phyloP scores from a whole-genome alignment of 2,113 vertebrate species.

The Gymnorhina tibicen region DNA sequence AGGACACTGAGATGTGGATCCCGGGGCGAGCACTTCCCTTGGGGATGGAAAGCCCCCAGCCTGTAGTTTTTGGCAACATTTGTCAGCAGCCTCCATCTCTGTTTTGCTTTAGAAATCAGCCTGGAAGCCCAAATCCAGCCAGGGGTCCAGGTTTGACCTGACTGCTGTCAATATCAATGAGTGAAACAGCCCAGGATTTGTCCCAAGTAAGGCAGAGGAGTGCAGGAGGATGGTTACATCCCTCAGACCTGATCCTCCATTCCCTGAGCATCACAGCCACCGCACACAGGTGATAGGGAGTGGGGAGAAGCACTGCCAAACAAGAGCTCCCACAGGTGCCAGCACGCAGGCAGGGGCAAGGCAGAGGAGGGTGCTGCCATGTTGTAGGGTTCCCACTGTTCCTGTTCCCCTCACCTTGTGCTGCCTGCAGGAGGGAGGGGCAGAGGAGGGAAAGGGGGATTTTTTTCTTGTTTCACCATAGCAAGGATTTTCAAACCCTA shows the following conservation, averaged over 20 bases:
- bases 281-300: background rate
- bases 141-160: background rate
- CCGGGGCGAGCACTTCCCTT: fast-evolving
- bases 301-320: background rate
- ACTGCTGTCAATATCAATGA: background rate
- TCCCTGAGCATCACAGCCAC: background rate
- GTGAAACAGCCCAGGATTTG: background rate
- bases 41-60: background rate
- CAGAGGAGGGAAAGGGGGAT: background rate
- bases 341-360: background rate
- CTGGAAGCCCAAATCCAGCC: background rate
- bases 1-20: background rate
- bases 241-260: background rate
- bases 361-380: background rate
- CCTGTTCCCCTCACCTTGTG: background rate
- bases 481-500: slow-evolving; percentile 56
- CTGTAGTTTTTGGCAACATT: background rate
- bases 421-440: background rate
- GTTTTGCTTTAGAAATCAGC: background rate
- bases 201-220: background rate
- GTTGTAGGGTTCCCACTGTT: background rate
- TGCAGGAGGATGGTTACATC: background rate
- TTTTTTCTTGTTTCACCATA: slow-evolving; percentile 5
- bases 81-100: background rate
- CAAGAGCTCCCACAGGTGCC: background rate